These are phyloP conservation scores for Lepeophtheirus nordmannii DNA, from an alignment of 2,888 invertebrate genomes.

Conservation along the genomic window DNA sequence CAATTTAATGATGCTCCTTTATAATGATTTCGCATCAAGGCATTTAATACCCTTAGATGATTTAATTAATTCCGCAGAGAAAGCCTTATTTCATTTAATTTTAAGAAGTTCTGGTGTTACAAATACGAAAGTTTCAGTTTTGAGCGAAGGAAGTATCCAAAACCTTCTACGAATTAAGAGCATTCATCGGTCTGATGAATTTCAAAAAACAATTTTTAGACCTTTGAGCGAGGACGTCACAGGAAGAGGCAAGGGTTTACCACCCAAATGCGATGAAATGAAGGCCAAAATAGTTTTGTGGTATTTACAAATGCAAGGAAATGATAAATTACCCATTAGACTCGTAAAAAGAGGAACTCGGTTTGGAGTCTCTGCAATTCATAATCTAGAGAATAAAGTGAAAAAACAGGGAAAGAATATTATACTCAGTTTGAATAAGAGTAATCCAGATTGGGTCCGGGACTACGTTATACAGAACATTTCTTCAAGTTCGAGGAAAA, in stretches of 20 bases:
- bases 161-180: not conserved
- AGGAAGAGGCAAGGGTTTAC: not conserved
- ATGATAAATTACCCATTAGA: not conserved
- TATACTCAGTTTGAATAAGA: not conserved
- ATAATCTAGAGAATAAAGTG: not conserved
- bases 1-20: not conserved
- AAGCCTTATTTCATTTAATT: not conserved
- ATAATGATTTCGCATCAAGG: not conserved
- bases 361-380: slow-evolving; percentile 1
- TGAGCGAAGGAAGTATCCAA: not conserved
- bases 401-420: not conserved
- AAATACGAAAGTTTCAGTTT: not conserved
- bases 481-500: not conserved
- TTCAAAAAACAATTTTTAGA: not conserved
- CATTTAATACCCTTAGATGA: not conserved
- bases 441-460: not conserved
- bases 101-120: not conserved
- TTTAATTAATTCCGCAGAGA: not conserved
- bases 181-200: not conserved
- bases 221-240: not conserved
- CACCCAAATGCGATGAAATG: not conserved
- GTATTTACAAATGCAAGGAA: not conserved
- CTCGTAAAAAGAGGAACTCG: not conserved
- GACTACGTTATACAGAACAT: not conserved
- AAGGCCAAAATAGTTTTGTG: not conserved